phyloP scores from a whole-genome alignment of 2,797 vertebrate species.

The Pseudochirops corinnae region DNA sequence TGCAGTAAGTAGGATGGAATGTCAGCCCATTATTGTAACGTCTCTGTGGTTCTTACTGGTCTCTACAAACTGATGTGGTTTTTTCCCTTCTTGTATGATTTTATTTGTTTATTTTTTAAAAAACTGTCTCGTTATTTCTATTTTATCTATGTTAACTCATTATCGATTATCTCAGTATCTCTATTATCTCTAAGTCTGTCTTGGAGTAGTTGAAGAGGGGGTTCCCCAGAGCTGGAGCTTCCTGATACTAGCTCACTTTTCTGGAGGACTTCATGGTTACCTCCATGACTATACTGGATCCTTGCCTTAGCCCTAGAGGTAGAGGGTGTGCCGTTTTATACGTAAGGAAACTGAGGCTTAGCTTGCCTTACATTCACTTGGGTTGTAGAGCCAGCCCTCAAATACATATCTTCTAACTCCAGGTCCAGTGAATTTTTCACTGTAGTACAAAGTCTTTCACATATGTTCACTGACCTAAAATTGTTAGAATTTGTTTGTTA shows the following conservation, averaged over 20 bases:
- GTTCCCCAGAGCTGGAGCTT: background rate
- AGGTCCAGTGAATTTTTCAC: background rate
- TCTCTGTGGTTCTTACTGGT: conserved; percentile 15
- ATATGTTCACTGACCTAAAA: background rate
- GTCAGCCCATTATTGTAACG: conserved; percentile 34
- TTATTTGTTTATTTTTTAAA: background rate
- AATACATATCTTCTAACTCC: background rate
- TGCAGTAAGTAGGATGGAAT: conserved; percentile 82
- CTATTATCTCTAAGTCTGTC: background rate
- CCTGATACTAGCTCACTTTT: background rate
- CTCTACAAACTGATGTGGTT: background rate
- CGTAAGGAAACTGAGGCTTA: background rate
- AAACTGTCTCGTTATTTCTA: background rate
- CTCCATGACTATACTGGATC: background rate
- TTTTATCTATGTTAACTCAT: too few relatives aligned
- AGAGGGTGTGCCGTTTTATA: background rate
- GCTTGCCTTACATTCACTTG: background rate
- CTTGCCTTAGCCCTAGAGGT: background rate
- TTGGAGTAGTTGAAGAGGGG: background rate
- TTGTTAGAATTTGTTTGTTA: too few relatives aligned
- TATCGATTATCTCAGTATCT: too few relatives aligned
- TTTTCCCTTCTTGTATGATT: background rate
- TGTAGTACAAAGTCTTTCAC: background rate
- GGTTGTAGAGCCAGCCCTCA: background rate
- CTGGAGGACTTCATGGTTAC: background rate